Conservation (phyloP, 2,113 vertebrate genomes). For the Clarias magur region DNA sequence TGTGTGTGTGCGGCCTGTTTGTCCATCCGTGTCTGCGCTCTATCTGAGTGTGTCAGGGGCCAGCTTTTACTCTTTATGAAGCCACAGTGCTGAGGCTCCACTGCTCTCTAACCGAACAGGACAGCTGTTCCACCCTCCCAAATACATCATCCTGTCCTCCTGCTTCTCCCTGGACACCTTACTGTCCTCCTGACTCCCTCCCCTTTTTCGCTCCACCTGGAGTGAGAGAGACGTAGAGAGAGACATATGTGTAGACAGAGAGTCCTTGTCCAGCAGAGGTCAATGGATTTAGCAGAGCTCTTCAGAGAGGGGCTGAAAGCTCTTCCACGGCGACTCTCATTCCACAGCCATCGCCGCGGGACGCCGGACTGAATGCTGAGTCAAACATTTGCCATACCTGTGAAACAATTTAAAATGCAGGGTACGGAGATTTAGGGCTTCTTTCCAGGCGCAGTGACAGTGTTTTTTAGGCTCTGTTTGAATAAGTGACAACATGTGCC, state of each 20-base stretch:
- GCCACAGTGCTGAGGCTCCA: constrained; percentile 44
- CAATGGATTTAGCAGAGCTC: constrained; percentile 74
- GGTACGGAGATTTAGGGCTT: constrained; percentile 25
- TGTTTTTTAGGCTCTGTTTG: not conserved
- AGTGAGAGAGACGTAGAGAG: constrained; percentile 55
- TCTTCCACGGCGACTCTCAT: constrained; percentile 40
- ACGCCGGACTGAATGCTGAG: constrained; percentile 42
- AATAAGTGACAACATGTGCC: constrained; percentile 18
- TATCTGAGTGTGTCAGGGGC: constrained; percentile 51
- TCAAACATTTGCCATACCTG: constrained; percentile 52
- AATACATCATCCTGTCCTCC: constrained; percentile 66
- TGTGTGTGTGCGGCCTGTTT: constrained; percentile 15
- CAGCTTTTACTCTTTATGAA: constrained; percentile 51
- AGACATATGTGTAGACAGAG: constrained; percentile 73
- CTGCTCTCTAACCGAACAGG: constrained; percentile 49
- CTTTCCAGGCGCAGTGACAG: not conserved
- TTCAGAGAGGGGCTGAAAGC: constrained; percentile 51
- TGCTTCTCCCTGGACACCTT: constrained; percentile 63
- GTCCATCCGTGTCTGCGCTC: constrained; percentile 44
- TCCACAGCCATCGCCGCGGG: constrained; percentile 45
- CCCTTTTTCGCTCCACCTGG: constrained; percentile 36
- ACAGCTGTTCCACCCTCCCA: constrained; percentile 65
- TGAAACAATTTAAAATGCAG: constrained; percentile 55
- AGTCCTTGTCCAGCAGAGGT: constrained; percentile 74
- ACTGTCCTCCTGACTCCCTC: constrained; percentile 51